Conservation (phyloP, 2,797 vertebrate species). For the Myioborus melanocephalus region DNA sequence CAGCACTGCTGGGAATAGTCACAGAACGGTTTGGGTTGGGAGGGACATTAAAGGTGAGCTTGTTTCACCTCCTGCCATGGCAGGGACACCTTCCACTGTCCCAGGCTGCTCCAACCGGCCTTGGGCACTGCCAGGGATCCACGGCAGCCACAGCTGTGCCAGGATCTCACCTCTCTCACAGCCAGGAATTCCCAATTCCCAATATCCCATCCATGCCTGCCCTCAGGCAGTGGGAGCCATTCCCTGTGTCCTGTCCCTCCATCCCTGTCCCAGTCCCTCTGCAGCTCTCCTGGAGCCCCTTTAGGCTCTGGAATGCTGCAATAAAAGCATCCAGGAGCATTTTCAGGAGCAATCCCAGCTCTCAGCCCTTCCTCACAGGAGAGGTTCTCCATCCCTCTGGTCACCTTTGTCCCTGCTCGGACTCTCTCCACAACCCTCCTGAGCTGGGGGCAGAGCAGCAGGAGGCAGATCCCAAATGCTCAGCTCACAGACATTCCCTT, state of each 20-base stretch:
- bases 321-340: not conserved
- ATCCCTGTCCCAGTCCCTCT: not conserved
- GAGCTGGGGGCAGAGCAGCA: not conserved
- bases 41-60: not conserved
- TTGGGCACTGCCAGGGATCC: not conserved
- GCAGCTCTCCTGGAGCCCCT: not conserved
- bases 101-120: not conserved
- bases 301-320: not conserved
- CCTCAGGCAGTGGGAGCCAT: not conserved
- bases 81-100: accelerated
- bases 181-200: not conserved
- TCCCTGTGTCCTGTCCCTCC: not conserved
- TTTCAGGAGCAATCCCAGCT: not conserved
- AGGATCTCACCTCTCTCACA: accelerated
- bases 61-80: not conserved
- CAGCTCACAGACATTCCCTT: accelerated
- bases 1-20: accelerated
- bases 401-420: not conserved
- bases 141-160: not conserved
- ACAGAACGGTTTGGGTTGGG: not conserved
- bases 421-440: not conserved
- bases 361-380: not conserved
- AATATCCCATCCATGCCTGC: accelerated
- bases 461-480: not conserved
- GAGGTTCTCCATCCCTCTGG: not conserved